phyloP scores from a whole-genome alignment of 2,888 invertebrate species.

The Leistus spinibarbis region DNA sequence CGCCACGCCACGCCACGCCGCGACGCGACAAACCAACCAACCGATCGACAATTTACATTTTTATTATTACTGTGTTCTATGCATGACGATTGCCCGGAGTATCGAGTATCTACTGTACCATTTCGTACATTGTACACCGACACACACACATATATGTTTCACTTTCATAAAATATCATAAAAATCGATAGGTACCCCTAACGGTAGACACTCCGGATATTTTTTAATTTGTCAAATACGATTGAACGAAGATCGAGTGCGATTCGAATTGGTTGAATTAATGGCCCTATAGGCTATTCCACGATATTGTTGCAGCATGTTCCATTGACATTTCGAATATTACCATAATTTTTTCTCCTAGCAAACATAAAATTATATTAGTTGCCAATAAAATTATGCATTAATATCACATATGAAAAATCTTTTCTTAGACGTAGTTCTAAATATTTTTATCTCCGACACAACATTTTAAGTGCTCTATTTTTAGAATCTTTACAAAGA shows the following conservation, averaged over 20 bases:
- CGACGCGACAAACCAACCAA: not conserved
- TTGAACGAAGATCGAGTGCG: not conserved
- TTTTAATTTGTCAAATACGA: not conserved
- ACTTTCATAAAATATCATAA: not conserved
- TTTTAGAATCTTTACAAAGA: no score
- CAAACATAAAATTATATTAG: no score
- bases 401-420: no score
- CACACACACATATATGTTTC: not conserved
- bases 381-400: no score
- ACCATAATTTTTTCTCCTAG: no score
- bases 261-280: not conserved
- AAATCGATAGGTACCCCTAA: not conserved
- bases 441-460: no score
- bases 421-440: no score
- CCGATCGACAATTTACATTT: not conserved
- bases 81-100: not conserved
- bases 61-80: not conserved
- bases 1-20: not conserved
- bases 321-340: no score
- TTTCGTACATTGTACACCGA: not conserved
- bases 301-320: not conserved
- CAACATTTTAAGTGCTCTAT: no score
- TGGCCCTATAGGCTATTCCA: not conserved
- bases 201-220: not conserved
- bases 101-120: not conserved